Base-by-base conservation (phyloP, 2,797 vertebrate genomes). In the Callimico goeldii region DNA sequence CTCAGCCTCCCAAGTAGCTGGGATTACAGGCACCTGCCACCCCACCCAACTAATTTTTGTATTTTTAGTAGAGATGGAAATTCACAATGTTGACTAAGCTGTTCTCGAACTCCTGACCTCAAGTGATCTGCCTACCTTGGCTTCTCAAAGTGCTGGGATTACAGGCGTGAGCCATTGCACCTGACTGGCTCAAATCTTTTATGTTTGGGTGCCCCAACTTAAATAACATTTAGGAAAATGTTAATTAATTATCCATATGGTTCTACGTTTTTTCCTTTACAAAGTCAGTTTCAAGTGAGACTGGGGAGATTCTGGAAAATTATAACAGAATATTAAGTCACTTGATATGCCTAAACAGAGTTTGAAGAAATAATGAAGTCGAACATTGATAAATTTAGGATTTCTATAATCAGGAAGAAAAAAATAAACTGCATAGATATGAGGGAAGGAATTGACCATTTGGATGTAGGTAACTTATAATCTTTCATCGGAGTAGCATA, bases 351-450 rank as follows among this genome's bases (percentile, higher is more conserved):
- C 30, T 55, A 15, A 92, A 15, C 33, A 94, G 20, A 64, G 14
- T 79, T 52, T 91, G 50, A 52, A 72, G 24, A 83, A 94, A 52
- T 30, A 79, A 90, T 77, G 55, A 82, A 72, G 7, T 36, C 82
- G 22, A 84, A 52, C 3, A 19, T 58, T 36, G 41, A 61, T 22
- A 73, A 79, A 88, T 50, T 86, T 55, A 33, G 13, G 19, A n/a
- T 88, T 75, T 30, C 64, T 80, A 3, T 76, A 80, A 24, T 89
- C 36, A 46, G 61, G 26, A 86, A 88, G 43, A 81, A 61, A 93
- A 91, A 48, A 85, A 28, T 64, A 73, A 75, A 76, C 26, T 70
- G 26, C 36, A 30, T n/a, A 61, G 41, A 70, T 46, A 41, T 26
- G 14, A 90, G 52, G 24, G 24, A 43, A 43, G 77, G 50, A 81